Conservation (phyloP, 35 echinoderm and acorn worm genomes). For the Ptychodera flava region DNA sequence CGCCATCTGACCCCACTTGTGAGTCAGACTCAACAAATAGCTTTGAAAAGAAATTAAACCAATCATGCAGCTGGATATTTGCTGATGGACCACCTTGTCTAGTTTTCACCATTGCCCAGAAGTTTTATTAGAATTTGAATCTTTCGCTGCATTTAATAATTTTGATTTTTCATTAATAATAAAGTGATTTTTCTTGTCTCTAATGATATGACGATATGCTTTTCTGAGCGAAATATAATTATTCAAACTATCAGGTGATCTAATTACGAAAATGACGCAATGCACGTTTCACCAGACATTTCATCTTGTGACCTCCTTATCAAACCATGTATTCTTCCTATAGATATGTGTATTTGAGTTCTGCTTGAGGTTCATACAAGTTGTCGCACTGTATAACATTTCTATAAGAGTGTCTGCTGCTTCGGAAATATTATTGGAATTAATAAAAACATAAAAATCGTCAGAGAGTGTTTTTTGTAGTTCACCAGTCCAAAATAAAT, state of each 20-base stretch:
- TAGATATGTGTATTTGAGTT: neutral
- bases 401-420: neutral
- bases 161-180: neutral
- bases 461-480: neutral
- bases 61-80: neutral
- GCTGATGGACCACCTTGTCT: neutral
- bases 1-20: neutral
- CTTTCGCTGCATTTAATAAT: neutral
- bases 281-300: neutral
- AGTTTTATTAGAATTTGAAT: neutral
- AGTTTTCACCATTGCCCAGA: neutral
- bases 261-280: neutral
- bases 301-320: neutral
- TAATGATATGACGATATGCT: neutral
- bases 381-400: neutral
- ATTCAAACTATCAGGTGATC: neutral
- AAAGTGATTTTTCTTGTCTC: neutral
- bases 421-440: neutral
- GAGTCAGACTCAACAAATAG: neutral
- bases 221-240: neutral
- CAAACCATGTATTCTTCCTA: neutral
- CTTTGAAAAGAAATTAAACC: neutral
- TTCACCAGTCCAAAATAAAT: neutral
- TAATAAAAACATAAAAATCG: neutral
- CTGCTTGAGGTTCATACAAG: neutral